Base-by-base conservation (phyloP, 2,888 invertebrate genomes). In the Drosophila affinis region DNA sequence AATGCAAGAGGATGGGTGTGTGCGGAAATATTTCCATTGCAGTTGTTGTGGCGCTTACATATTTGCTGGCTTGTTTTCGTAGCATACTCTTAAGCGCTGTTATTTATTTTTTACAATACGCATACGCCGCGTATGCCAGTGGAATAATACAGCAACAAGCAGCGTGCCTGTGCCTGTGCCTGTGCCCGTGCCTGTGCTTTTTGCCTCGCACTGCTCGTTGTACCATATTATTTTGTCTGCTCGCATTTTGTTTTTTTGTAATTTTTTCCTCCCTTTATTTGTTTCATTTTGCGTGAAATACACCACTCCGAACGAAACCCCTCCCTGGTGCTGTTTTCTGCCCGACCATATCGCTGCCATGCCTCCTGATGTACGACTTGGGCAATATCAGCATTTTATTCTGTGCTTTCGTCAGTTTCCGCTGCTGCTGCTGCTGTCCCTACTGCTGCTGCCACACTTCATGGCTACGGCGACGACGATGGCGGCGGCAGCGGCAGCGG, bases 331-430 rank as follows among this genome's bases (percentile, higher is more conserved):
- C 29, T 32, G 45, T 18, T 21, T 29, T 17, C 48, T n/a, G 21
- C n/a, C 45, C n/a, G 21, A 53, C 45, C 45, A 10, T 27, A 39
- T 32, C 57, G 56, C 6, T 56, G 69, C 57, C 74, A 62, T 81
- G 72, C 72, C 75, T 48, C 57, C 75, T 86, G 86, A 85, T 79
- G 81, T 72, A 85, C 71, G 75, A 70, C 71, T 71, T 63, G 63
- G 54, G 81, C 81, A 82, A 82, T 82, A 85, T 85, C 81, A 85
- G 81, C 79, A 85, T 85, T 81, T 85, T 78, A 77, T 85, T 60
- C 62, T 61, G 65, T 46, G 51, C 56, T 62, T 60, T 69, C 52
- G 68, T 63, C 69, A 62, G 62, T 54, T 70, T 60, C 45, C 62
- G 56, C 53, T 59, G 55, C 29, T 39, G 45, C 44, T 56, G 34